Evolutionary conservation across 1,140 invertebrate species (phyloP).

Genomic region (Pseudachorutes palmiensis): DNA sequence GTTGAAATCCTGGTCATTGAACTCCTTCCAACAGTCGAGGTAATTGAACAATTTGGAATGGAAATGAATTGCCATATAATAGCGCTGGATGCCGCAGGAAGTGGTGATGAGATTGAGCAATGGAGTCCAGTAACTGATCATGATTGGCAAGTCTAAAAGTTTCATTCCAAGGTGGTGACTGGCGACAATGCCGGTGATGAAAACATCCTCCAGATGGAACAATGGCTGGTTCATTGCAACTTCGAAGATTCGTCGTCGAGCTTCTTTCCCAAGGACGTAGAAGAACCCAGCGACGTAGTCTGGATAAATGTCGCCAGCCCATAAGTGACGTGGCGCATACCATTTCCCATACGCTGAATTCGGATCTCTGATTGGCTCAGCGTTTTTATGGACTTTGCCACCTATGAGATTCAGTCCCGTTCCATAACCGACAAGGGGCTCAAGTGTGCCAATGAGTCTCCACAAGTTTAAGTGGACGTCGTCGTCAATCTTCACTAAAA

Average conservation of each 20-base stretch:
- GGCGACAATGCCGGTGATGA: conserved; percentile 59
- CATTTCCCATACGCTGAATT: conserved; percentile 18
- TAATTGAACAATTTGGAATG: background rate
- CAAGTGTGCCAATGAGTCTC: conserved; percentile 7
- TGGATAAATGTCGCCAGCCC: conserved; percentile 26
- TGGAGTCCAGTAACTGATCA: background rate
- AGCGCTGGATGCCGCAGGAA: background rate
- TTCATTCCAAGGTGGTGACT: background rate
- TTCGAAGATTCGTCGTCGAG: conserved; percentile 57
- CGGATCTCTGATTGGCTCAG: background rate
- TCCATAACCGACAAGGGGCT: conserved; percentile 32
- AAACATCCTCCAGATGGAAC: conserved; percentile 76
- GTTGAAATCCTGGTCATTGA: background rate
- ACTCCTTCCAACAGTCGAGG: background rate
- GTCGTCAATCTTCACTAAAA: conserved; percentile 46
- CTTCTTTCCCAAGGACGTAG: conserved; percentile 64
- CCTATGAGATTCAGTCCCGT: background rate
- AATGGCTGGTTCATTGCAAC: conserved; percentile 58
- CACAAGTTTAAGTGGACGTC: conserved; percentile 45
- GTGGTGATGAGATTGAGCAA: background rate
- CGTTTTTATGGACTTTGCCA: conserved; percentile 8
- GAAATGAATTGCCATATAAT: background rate
- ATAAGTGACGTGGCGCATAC: conserved; percentile 27
- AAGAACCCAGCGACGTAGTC: conserved; percentile 39
- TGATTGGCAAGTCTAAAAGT: background rate